Evolutionary conservation across 2,113 vertebrate species (phyloP).

Genomic region (Epinephelus fuscoguttatus): DNA sequence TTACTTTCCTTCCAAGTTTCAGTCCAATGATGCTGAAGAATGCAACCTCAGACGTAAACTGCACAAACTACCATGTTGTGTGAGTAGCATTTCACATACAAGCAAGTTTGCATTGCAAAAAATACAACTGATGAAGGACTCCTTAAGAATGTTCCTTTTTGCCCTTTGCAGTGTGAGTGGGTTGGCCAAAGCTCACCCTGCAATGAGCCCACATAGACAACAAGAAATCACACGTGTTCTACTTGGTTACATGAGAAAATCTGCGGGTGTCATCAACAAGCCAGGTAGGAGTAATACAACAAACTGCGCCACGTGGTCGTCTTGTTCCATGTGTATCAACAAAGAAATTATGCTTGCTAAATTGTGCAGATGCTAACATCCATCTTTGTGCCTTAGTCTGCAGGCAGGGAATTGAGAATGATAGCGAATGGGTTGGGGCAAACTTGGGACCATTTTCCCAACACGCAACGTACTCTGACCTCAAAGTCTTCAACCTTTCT

Average conservation of each 20-base stretch:
- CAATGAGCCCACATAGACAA: background rate
- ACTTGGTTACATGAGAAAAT: slow-evolving; percentile 33
- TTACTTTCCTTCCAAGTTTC: slow-evolving; percentile 57
- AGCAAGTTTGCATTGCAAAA: background rate
- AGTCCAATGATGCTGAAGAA: slow-evolving; percentile 45
- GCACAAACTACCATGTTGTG: slow-evolving; percentile 61
- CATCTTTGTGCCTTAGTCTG: background rate
- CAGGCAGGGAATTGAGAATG: background rate
- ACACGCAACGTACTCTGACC: no score
- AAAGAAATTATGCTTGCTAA: background rate
- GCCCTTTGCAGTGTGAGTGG: slow-evolving; percentile 34
- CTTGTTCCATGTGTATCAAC: no score
- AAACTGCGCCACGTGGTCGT: no score
- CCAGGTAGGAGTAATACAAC: no score
- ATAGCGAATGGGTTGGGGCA: no score
- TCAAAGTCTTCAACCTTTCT: no score
- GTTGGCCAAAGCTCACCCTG: background rate
- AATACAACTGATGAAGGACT: background rate
- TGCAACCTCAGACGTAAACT: slow-evolving; percentile 35
- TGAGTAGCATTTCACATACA: slow-evolving; percentile 25
- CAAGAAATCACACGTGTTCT: slow-evolving; percentile 3
- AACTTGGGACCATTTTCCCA: no score
- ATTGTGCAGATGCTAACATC: background rate
- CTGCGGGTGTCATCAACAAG: slow-evolving; percentile 1
- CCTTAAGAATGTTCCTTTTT: background rate